A percentile compares a stretch with the other conserved stretches of the same genome.
These are phyloP conservation scores for Lasioglossum calceatum DNA, from an alignment of 2,888 invertebrate species.

Conservation along the genomic window DNA sequence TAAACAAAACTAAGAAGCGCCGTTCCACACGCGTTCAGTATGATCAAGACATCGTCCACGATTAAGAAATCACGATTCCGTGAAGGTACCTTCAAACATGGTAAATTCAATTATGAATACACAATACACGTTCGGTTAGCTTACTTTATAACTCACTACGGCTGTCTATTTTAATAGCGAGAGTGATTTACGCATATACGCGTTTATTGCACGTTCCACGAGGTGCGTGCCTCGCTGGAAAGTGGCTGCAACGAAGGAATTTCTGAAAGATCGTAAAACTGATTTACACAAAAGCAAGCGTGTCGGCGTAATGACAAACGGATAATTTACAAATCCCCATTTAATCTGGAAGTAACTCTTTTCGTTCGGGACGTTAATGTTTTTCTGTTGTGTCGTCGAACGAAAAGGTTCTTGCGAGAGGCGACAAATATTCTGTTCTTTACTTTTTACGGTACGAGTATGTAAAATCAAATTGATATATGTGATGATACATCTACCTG, in stretches of 20 bases:
- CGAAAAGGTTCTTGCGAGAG: background rate
- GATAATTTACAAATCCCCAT: background rate
- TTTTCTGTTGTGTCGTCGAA: background rate
- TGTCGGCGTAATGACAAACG: background rate
- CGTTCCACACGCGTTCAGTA: background rate
- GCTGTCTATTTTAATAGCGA: conserved; percentile 8
- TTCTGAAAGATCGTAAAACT: conserved; percentile 5
- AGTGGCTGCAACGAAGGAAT: background rate
- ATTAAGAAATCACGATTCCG: conserved; percentile 1
- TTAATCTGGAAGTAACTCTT: background rate
- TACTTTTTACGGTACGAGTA: too few relatives aligned
- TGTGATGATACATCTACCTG: too few relatives aligned
- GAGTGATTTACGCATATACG: conserved; percentile 11
- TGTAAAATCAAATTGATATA: background rate
- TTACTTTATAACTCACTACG: background rate
- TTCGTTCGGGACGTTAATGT: background rate
- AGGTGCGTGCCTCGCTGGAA: background rate
- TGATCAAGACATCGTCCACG: background rate
- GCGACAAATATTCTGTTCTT: background rate
- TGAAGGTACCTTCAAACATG: background rate
- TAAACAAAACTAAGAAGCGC: background rate
- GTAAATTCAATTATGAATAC: background rate
- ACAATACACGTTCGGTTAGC: background rate
- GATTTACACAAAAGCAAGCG: background rate
- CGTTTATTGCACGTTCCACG: background rate